Evolutionary conservation across 2,888 invertebrate species (phyloP), one percentile per base, ranked within the genome.

Genomic region (Protophormia terraenovae): DNA sequence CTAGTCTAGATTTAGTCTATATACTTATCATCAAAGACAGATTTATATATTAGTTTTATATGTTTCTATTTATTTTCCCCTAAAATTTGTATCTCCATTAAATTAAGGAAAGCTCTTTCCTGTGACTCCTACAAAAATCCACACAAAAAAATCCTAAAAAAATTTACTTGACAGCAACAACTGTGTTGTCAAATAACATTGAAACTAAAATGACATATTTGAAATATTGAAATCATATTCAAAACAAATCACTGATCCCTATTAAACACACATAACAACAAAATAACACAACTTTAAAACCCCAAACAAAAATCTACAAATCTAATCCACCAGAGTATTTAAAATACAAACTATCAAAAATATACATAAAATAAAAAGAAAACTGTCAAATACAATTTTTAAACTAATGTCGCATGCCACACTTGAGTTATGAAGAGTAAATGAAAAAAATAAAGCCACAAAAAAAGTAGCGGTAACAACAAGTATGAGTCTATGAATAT

Each of bases 361-460:
- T 82, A 53, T 60, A n/a, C n/a, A n/a, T n/a, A n/a, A n/a, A n/a
- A n/a, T n/a, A n/a, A n/a, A n/a, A n/a, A n/a, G n/a, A n/a, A 78
- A 78, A 82, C 84, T 85, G 85, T 85, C 85, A 85, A 75, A 71
- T 85, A 75, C 71, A 78, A 85, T 85, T 78, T 85, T 66, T 50
- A 82, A 85, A 85, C 82, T 82, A 82, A 82, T 85, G 85, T 85
- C 82, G 85, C 82, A 85, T 85, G 85, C 85, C 85, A 85, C 85
- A 85, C 85, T 85, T 82, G 85, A 85, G 82, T 80, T 80, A 80
- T 76, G 76, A 67, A 71, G 67, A 67, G 62, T 22, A 29, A 78
- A 67, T n/a, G 2, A 41, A 24, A 45, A 62, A 12, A 19, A 71
- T 19, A 22, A 24, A 35, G 5, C 14, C 38, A 29, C n/a, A 73